Conservation (phyloP, 2,888 invertebrate species). For the Harmothoe impar region DNA sequence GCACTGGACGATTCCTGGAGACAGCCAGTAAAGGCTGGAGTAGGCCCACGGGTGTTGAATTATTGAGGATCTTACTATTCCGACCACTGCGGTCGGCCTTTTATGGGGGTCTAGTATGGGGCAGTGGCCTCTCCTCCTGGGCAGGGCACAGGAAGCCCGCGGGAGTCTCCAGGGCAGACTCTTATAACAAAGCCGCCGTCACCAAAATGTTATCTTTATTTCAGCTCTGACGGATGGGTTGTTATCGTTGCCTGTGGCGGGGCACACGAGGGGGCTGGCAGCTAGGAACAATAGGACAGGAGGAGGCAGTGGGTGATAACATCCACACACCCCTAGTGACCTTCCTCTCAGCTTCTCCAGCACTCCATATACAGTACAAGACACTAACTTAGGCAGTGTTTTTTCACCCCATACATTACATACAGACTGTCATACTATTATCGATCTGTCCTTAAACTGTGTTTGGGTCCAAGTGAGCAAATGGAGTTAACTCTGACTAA, state of each 20-base stretch:
- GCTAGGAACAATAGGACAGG: neutral
- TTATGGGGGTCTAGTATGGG: conserved; percentile 24
- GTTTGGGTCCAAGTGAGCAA: too few species aligned
- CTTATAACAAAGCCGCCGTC: conserved; percentile 31
- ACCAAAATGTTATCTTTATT: conserved; percentile 37
- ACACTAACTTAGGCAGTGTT: too few species aligned
- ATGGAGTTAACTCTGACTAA: too few species aligned
- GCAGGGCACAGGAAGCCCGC: neutral
- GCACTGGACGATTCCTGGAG: neutral
- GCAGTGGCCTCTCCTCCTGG: neutral
- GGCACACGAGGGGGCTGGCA: neutral
- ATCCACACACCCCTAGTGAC: neutral
- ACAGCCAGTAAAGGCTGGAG: neutral
- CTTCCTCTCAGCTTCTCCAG: neutral
- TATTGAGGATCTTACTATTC: conserved; percentile 31
- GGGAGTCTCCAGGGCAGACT: neutral
- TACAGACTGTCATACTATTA: too few species aligned
- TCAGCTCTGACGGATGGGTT: conserved; percentile 16
- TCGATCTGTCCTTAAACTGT: too few species aligned
- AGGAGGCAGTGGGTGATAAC: neutral
- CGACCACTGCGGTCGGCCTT: neutral
- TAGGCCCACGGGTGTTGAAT: conserved; percentile 16
- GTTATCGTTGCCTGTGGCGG: neutral
- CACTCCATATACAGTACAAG: neutral
- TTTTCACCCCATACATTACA: too few species aligned